Conservation (phyloP, 1,140 invertebrate species). For the Drosophila micromelanica region DNA sequence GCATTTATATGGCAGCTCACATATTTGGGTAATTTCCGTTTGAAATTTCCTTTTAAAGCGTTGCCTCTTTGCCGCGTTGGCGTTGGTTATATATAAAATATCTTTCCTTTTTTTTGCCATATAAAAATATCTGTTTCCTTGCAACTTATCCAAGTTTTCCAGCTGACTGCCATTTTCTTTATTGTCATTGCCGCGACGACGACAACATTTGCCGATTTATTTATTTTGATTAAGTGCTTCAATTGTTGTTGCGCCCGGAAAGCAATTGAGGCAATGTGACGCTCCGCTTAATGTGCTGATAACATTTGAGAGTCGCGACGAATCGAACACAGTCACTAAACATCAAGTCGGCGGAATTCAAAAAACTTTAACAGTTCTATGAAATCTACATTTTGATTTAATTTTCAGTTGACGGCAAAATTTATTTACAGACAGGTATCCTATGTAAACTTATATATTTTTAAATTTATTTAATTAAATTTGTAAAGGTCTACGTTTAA, state of each 20-base stretch:
- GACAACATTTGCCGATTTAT: constrained; percentile 46
- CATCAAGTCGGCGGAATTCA: neutral
- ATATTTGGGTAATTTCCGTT: constrained; percentile 47
- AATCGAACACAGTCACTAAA: constrained; percentile 32
- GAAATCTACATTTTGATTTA: too few species aligned
- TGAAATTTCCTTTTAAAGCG: constrained; percentile 50
- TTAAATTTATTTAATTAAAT: too few species aligned
- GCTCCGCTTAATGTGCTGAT: constrained; percentile 31
- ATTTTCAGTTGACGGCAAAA: too few species aligned
- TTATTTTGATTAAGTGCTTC: constrained; percentile 51
- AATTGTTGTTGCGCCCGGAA: constrained; percentile 29
- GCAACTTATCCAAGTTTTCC: constrained; percentile 56
- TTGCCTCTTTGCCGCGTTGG: neutral
- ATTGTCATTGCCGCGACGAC: constrained; percentile 36
- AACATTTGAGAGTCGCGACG: constrained; percentile 16
- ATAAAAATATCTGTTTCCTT: constrained; percentile 17
- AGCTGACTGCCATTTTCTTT: constrained; percentile 53
- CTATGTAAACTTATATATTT: too few species aligned
- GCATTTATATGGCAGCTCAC: constrained; percentile 19
- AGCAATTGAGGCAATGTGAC: constrained; percentile 45
- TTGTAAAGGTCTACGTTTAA: too few species aligned
- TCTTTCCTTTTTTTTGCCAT: neutral
- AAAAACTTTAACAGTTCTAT: neutral
- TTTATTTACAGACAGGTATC: too few species aligned
- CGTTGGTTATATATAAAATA: too few species aligned